Evolutionary conservation across 2,113 vertebrate genomes (phyloP), one percentile per base, ranked within the genome.

Genomic region (Leptodactylus fuscus): DNA sequence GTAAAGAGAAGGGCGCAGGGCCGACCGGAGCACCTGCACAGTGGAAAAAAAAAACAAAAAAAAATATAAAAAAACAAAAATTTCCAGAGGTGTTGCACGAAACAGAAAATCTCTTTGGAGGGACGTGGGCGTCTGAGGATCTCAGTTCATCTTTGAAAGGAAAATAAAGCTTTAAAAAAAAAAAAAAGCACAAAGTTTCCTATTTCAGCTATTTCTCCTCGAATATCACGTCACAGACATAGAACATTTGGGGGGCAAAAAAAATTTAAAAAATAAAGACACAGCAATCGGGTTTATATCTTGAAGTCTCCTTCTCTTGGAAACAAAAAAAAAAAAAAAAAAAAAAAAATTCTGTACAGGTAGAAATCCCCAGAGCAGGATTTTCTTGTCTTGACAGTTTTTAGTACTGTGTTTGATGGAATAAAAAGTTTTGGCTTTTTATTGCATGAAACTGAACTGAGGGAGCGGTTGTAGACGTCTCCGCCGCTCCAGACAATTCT

Each of bases 361-460:
- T 94, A 93, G 92, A 91, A 94, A 92, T 91, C 91, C 93, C 95
- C 92, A 93, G 81, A 91, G 92, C 94, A 95, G 95, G 94, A 94
- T 95, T 95, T 92, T 95, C 93, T 92, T 89, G 91, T 93, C 91
- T 93, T 93, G 93, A 94, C 93, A 94, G 92, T 90, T 91, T 65
- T n/a, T 58, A 0, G 90, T 91, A 16, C 92, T 80, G 85, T 93
- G 94, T 96, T 96, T 96, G 93, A 96, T 93, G 94, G 93, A 97
- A 96, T 95, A 96, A 95, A 95, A 95, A 95, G 95, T 96, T 94
- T 92, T 88, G 95, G 94, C 94, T 94, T 95, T 95, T 96, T 96
- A 95, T 95, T 96, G 95, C 94, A 94, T 96, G 95, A 95, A 96
- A 96, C 92, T 92, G 94, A 95, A 94, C 93, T 90, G 91, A 73